Evolutionary conservation across 1,140 invertebrate genomes (phyloP).

Genomic region (Drosophila littoralis): DNA sequence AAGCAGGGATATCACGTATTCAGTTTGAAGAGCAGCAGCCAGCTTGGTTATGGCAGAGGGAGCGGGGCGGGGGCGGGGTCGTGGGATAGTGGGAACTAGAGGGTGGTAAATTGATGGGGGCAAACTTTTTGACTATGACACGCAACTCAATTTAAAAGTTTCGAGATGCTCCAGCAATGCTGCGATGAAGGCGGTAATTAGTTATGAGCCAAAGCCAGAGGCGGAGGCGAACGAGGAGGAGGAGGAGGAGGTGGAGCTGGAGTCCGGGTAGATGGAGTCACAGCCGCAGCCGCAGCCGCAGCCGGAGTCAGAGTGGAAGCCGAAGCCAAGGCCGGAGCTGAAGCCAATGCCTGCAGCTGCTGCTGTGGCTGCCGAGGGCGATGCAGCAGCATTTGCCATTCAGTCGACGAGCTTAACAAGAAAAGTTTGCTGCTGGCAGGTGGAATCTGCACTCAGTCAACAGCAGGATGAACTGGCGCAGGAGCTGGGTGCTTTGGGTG

Average conservation of each 20-base stretch:
- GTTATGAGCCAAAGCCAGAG: slow-evolving; percentile 54
- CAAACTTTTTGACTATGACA: slow-evolving; percentile 74
- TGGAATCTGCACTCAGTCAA: slow-evolving; percentile 4
- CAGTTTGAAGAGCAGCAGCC: slow-evolving; percentile 20
- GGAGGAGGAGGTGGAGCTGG: too few species aligned
- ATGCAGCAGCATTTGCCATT: slow-evolving; percentile 15
- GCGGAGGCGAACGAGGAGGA: not conserved
- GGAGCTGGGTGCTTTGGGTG: too few species aligned
- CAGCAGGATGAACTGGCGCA: not conserved
- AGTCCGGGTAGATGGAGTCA: too few species aligned
- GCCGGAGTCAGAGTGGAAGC: not conserved
- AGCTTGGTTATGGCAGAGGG: too few species aligned
- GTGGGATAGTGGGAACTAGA: not conserved
- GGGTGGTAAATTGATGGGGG: slow-evolving; percentile 4
- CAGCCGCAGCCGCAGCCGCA: not conserved
- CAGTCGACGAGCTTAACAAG: slow-evolving; percentile 36
- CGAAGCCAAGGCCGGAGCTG: not conserved
- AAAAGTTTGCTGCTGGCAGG: slow-evolving; percentile 27
- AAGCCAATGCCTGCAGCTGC: not conserved
- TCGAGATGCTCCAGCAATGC: slow-evolving; percentile 31
- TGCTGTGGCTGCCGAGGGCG: not conserved
- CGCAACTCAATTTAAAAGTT: slow-evolving; percentile 77
- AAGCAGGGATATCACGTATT: slow-evolving; percentile 32
- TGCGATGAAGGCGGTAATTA: slow-evolving; percentile 58
- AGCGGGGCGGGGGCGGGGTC: not conserved